Percentiles rank a stretch among this genome's conserved stretches.
Evolutionary conservation across 2,888 invertebrate genomes (phyloP).

Genomic region (Alcis repandata): DNA sequence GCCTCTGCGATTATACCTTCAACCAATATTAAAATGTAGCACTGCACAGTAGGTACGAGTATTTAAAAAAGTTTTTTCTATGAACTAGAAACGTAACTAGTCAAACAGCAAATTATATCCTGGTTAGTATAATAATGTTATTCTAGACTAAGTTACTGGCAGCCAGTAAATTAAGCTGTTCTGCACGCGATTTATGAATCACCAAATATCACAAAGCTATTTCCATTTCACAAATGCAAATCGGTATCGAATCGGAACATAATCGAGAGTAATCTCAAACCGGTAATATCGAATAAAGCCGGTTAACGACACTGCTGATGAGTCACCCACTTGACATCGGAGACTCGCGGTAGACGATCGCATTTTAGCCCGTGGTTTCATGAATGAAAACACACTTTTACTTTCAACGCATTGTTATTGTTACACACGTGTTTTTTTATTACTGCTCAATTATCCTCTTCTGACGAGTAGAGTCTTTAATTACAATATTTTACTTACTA

Average conservation of each 20-base stretch:
- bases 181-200: background rate
- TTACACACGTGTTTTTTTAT: background rate
- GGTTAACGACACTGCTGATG: slow-evolving; percentile 46
- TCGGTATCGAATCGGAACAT: slow-evolving; percentile 23
- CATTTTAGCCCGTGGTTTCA: slow-evolving; percentile 45
- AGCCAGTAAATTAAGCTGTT: background rate
- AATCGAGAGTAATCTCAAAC: slow-evolving; percentile 39
- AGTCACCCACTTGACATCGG: slow-evolving; percentile 52
- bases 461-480: background rate
- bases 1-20: no score
- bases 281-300: slow-evolving; percentile 47
- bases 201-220: slow-evolving; percentile 12
- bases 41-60: no score
- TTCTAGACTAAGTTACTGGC: no score
- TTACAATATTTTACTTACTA: background rate
- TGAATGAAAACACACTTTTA: slow-evolving; percentile 26
- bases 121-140: background rate
- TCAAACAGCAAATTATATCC: background rate
- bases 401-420: slow-evolving; percentile 5
- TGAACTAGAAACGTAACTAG: background rate
- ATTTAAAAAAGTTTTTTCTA: no score
- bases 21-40: no score
- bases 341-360: slow-evolving; percentile 53
- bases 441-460: no score
- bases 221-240: slow-evolving; percentile 42